Evolutionary conservation across 2,113 vertebrate genomes (phyloP).

Genomic region (Bubalus kerabau): DNA sequence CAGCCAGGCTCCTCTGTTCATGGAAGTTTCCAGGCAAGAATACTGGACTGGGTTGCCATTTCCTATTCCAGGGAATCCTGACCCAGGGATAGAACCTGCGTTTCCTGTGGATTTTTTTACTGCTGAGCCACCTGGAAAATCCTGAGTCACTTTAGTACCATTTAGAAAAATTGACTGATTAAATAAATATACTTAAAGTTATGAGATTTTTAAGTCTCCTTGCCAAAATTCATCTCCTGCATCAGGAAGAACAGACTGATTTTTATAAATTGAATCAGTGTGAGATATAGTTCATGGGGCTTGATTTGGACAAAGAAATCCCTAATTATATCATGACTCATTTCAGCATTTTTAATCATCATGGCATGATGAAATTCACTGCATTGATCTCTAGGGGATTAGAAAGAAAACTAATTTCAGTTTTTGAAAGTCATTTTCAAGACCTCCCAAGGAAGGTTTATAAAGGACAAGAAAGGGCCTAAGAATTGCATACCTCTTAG

Average conservation of each 20-base stretch:
- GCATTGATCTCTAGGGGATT: constrained; percentile 40
- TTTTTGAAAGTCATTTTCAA: constrained; percentile 59
- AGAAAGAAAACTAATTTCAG: constrained; percentile 65
- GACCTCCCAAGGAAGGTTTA: constrained; percentile 38
- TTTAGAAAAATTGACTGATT: not conserved
- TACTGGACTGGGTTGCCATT: not conserved
- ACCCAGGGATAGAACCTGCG: not conserved
- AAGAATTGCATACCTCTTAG: constrained; percentile 30
- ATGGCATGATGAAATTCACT: constrained; percentile 54
- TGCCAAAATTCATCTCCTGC: not conserved
- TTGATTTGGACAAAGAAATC: constrained; percentile 45
- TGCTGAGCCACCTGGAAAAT: not conserved
- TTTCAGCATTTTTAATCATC: constrained; percentile 61
- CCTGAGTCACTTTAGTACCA: not conserved
- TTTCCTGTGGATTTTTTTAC: not conserved
- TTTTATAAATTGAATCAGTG: constrained; percentile 1
- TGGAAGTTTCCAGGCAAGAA: not conserved
- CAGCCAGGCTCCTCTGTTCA: not conserved
- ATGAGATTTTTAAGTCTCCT: not conserved
- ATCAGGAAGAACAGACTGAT: not conserved
- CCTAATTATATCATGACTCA: constrained; percentile 61
- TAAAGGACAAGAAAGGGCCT: constrained; percentile 32
- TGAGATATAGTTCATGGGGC: constrained; percentile 36
- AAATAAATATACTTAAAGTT: not conserved
- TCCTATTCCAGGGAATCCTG: not conserved